Conservation (phyloP, 2,113 vertebrate species). For the Sander lucioperca region DNA sequence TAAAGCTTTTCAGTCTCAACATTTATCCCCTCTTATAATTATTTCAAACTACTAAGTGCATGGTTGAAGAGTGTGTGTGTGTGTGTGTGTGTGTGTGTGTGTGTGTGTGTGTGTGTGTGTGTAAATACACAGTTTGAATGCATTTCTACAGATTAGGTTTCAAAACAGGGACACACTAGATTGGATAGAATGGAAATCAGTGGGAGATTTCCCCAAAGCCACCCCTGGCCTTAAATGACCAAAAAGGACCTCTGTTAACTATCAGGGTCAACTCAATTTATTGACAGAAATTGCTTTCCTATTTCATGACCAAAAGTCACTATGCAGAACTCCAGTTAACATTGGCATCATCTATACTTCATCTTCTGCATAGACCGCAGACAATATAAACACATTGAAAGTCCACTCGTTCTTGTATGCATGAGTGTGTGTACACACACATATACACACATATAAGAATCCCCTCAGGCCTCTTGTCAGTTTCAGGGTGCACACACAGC, state of each 20-base stretch:
- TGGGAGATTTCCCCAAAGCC: constrained; percentile 39
- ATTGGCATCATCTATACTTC: background rate
- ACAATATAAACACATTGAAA: constrained; percentile 8
- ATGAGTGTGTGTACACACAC: background rate
- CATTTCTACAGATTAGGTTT: constrained; percentile 57
- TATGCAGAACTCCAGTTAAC: constrained; percentile 4
- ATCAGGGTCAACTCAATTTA: constrained; percentile 8
- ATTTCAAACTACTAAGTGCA: constrained; percentile 73
- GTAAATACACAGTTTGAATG: constrained; percentile 37
- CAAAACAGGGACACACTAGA: constrained; percentile 30
- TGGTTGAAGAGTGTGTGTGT: constrained; percentile 38
- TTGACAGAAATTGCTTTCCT: constrained; percentile 24
- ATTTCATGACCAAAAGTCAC: background rate
- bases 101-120: background rate
- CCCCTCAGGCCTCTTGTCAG: constrained; percentile 58
- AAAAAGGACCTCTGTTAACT: background rate
- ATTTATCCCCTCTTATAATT: constrained; percentile 77
- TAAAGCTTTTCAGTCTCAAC: constrained; percentile 77
- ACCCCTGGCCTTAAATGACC: constrained; percentile 22
- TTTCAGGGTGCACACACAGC: constrained; percentile 62
- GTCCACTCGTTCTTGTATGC: constrained; percentile 22
- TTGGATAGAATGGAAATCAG: constrained; percentile 50
- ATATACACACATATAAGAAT: constrained; percentile 15
- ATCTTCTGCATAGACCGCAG: background rate
- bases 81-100: background rate